Evolutionary conservation across 1,140 invertebrate genomes (phyloP).

Genomic region (Andricus grossulariae): DNA sequence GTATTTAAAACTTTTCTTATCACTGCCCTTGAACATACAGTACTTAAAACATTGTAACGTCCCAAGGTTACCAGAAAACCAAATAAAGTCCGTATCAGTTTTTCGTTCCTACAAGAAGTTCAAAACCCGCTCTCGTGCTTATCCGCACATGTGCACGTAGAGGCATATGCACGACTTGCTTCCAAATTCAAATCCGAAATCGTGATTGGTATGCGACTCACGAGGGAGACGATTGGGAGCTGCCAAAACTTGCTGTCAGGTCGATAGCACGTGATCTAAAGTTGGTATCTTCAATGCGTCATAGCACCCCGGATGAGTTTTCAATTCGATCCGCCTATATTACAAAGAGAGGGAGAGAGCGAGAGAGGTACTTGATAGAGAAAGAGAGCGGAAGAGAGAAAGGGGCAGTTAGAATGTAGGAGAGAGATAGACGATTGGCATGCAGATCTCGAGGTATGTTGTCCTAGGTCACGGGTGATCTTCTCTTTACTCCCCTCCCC

Average conservation of each 20-base stretch:
- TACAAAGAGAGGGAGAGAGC: conserved; percentile 6
- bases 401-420: conserved; percentile 45
- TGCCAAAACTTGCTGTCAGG: conserved; percentile 19
- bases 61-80: too few species aligned
- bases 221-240: conserved; percentile 3
- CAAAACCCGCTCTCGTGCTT: conserved; percentile 7
- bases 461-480: conserved; percentile 74
- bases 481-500: conserved; percentile 52
- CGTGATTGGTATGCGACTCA: conserved; percentile 6
- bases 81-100: too few species aligned
- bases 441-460: conserved; percentile 75
- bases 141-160: conserved; percentile 21
- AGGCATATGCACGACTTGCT: conserved; percentile 20
- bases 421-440: conserved; percentile 59
- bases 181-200: conserved; percentile 28
- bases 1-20: too few species aligned
- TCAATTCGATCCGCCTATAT: conserved; percentile 21
- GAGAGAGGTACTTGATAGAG: conserved; percentile 20
- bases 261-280: conserved; percentile 28
- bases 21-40: too few species aligned
- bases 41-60: too few species aligned
- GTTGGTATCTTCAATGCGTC: conserved; percentile 6
- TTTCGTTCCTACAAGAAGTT: neutral
- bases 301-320: conserved; percentile 23
- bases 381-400: conserved; percentile 25